phyloP scores from a whole-genome alignment of 2,113 vertebrate genomes.

The Dasyornis broadbenti region DNA sequence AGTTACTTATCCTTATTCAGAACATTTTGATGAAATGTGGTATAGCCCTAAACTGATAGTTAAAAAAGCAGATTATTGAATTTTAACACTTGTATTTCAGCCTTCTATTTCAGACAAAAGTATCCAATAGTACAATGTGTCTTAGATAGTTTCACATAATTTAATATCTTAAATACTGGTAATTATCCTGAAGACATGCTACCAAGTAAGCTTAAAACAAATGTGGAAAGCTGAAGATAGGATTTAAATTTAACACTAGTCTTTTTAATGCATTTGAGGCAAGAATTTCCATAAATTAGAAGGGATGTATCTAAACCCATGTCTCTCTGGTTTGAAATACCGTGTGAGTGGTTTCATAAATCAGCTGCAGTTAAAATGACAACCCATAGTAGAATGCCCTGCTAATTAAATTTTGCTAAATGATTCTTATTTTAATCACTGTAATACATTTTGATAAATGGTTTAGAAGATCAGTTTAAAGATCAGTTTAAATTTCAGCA shows the following conservation, averaged over 20 bases:
- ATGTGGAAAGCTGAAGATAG: neutral
- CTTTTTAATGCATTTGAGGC: neutral
- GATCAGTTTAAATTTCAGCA: neutral
- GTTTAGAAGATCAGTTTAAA: neutral
- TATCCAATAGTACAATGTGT: neutral
- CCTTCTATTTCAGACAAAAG: neutral
- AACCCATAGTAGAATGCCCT: neutral
- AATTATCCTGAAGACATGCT: neutral
- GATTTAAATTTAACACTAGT: constrained; percentile 25
- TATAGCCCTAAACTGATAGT: neutral
- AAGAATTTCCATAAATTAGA: constrained; percentile 44
- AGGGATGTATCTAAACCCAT: neutral
- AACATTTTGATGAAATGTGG: fast-evolving
- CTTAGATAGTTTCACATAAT: neutral
- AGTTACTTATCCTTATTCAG: neutral
- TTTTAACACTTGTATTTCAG: neutral
- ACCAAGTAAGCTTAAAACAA: constrained; percentile 4
- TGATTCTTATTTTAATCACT: neutral
- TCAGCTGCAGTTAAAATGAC: constrained; percentile 11
- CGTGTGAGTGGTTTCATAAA: neutral
- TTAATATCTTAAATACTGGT: neutral
- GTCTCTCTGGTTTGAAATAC: constrained; percentile 14
- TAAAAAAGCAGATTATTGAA: neutral
- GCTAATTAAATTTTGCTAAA: constrained; percentile 39
- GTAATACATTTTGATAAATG: constrained; percentile 8